phyloP scores from a whole-genome alignment of 2,113 vertebrate species.

The Hippolais icterina region DNA sequence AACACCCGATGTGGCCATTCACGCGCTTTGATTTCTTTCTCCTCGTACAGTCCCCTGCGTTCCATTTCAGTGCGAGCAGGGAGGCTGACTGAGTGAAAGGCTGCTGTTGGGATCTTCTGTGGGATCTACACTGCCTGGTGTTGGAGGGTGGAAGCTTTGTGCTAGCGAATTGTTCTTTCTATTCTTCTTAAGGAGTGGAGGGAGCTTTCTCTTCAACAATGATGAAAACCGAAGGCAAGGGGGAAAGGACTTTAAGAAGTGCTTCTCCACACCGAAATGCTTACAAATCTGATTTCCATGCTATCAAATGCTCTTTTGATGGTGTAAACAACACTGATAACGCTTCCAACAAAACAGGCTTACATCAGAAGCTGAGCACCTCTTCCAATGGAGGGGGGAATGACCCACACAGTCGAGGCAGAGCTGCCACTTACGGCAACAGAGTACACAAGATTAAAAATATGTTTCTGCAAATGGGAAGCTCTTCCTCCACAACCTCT shows the following conservation, averaged over 20 bases:
- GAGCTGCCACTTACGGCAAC: constrained; percentile 84
- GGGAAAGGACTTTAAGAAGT: constrained; percentile 86
- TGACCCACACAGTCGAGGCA: constrained; percentile 81
- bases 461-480: constrained; percentile 91
- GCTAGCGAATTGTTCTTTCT: neutral
- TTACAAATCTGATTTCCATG: constrained; percentile 91
- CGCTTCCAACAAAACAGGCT: constrained; percentile 49
- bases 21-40: constrained; percentile 39
- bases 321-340: constrained; percentile 77
- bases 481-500: constrained; percentile 71
- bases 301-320: constrained; percentile 91
- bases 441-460: constrained; percentile 92
- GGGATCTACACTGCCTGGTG: neutral
- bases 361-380: constrained; percentile 67
- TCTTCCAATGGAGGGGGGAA: constrained; percentile 83
- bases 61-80: neutral
- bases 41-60: neutral
- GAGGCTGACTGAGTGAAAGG: neutral
- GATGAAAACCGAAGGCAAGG: constrained; percentile 90
- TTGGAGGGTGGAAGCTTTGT: constrained; percentile 10
- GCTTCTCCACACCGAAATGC: constrained; percentile 91
- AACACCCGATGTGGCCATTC: neutral
- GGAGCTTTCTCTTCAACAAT: constrained; percentile 70
- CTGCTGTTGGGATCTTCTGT: neutral
- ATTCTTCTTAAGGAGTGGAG: neutral